These are phyloP conservation scores for Hydrozoanthus gracilis DNA, from an alignment of 92 coral and sea anemone genomes.

Conservation along the genomic window DNA sequence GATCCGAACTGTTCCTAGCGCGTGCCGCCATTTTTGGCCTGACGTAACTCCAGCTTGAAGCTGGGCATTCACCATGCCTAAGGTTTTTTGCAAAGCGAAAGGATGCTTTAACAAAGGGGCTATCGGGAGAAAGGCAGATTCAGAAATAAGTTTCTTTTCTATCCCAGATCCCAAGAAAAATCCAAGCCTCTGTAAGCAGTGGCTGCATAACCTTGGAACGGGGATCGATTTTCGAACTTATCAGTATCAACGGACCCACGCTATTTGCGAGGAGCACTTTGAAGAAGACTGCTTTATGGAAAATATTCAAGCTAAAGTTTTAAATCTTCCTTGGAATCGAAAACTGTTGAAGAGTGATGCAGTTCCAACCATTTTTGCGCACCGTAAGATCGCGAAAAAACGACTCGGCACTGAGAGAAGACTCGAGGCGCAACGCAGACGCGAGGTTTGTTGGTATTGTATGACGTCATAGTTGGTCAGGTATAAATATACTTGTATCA, in stretches of 20 bases:
- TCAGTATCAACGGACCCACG: not conserved
- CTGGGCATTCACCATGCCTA: not conserved
- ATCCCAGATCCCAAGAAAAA: conserved; percentile 40
- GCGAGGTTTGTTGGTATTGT: conserved; percentile 3
- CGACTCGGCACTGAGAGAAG: conserved; percentile 21
- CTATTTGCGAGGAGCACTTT: conserved; percentile 38
- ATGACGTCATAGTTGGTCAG: conserved; percentile 1
- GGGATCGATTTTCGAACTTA: conserved; percentile 27
- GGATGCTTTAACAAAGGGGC: not conserved
- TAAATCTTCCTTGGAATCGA: conserved; percentile 24
- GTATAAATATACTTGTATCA: too few species aligned
- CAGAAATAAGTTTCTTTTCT: not conserved
- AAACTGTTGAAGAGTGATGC: conserved; percentile 37
- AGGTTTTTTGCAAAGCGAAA: conserved; percentile 14
- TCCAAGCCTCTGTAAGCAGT: conserved; percentile 33
- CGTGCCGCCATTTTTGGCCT: conserved; percentile 21
- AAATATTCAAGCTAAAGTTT: conserved; percentile 25
- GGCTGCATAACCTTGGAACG: conserved; percentile 39
- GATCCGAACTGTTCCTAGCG: not conserved
- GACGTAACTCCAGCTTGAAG: not conserved
- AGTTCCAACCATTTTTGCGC: conserved; percentile 33
- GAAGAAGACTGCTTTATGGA: conserved; percentile 27
- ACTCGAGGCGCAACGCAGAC: conserved; percentile 30
- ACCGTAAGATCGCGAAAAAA: conserved; percentile 34
- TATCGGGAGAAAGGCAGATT: not conserved